Base-by-base conservation (phyloP, 2,888 invertebrate genomes). In the Andrena trimmerana region DNA sequence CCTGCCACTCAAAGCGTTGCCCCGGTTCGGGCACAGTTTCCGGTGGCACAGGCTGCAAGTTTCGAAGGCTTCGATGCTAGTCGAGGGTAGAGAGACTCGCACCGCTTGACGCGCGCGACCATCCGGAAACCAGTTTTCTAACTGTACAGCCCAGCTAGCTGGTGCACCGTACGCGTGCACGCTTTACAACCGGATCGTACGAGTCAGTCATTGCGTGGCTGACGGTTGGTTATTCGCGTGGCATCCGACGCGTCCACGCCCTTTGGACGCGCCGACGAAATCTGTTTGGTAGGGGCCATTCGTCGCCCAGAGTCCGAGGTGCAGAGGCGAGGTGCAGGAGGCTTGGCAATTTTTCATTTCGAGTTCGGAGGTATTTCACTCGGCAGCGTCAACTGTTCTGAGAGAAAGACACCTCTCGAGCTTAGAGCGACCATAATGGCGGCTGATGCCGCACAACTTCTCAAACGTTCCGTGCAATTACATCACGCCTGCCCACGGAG, bases 61-160 rank as follows among this genome's bases (percentile, higher is more conserved):
- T 78, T 78, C 31, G 62, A 62, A 68, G 54, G 33, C 69, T 78
- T 79, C 76, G 70, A 84, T 84, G 78, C 80, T 80, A 71, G 63
- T 73, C 65, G 73, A 84, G 57, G 60, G 31, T 31, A 13, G 42
- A 42, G 42, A 13, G 42, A 13, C 36, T 54, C 67, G 42, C 54
- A 48, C 16, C 50, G 73, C 62, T 80, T 81, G 79, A 83, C 67
- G 81, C 87, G 79, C 87, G 60, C 76, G 84, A 75, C 78, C 76
- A 85, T 83, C 72, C 76, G 86, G 86, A 90, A 92, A 92, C 92
- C 92, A 90, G 92, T 92, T 92, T 92, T 85, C 92, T 92, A 92
- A 92, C 92, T 92, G 92, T 92, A 92, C 84, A 91, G 79, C 80
- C 81, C 81, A 13, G 73, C 78, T 65, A 75, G 67, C 82, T 66